Conservation (phyloP, 2,797 vertebrate genomes). For the Catamblyrhynchus diadema region DNA sequence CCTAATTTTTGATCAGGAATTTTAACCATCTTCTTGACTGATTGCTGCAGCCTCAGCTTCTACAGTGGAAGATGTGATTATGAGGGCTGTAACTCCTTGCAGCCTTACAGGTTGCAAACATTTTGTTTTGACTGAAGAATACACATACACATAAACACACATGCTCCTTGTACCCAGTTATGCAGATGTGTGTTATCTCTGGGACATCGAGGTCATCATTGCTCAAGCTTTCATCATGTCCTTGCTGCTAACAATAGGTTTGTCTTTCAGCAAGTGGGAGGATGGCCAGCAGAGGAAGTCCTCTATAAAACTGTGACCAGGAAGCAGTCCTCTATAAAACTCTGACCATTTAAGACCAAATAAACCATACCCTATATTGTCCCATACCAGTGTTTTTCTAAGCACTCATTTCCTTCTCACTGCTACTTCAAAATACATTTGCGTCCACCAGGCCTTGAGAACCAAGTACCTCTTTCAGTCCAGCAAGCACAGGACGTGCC, state of each 20-base stretch:
- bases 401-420: background rate
- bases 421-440: background rate
- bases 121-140: background rate
- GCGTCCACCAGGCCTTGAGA: background rate
- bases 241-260: background rate
- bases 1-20: background rate
- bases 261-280: background rate
- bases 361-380: background rate
- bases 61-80: background rate
- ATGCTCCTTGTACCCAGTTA: background rate
- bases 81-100: background rate
- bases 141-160: background rate
- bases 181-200: background rate
- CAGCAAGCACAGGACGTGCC: accelerated
- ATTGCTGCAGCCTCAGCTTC: conserved; percentile 18
- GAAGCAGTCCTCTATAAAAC: background rate
- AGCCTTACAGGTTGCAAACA: background rate
- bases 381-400: background rate
- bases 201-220: background rate
- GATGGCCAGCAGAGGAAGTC: background rate
- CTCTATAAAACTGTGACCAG: background rate
- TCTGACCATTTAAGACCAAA: background rate
- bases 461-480: accelerated
- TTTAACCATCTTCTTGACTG: conserved; percentile 34
- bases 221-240: background rate